Percentiles rank a stretch among this genome's conserved stretches.
phyloP scores from a whole-genome alignment of 2,113 vertebrate species.

The Emydocephalus ijimae region DNA sequence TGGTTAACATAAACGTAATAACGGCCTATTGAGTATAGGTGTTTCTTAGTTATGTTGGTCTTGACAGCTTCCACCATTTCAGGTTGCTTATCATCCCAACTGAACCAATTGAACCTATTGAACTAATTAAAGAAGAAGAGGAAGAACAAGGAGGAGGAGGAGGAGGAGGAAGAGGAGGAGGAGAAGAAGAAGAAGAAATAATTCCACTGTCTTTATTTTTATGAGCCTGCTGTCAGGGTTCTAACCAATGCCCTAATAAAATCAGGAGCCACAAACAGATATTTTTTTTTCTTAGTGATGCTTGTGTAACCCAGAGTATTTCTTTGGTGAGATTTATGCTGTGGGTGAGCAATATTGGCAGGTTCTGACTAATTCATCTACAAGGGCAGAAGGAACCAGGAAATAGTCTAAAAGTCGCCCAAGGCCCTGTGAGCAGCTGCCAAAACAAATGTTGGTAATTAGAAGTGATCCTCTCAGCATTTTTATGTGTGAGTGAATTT shows the following conservation, averaged over 20 bases:
- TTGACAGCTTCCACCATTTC: neutral
- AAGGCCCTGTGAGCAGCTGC: neutral
- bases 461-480: neutral
- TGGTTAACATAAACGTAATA: neutral
- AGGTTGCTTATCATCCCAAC: neutral
- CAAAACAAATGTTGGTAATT: neutral
- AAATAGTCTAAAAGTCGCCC: neutral
- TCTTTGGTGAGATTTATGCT: neutral
- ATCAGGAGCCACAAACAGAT: neutral
- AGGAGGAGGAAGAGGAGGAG: neutral
- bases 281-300: neutral
- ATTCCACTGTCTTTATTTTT: neutral
- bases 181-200: rapidly evolving
- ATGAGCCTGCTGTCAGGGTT: neutral
- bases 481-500: neutral
- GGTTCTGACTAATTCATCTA: neutral
- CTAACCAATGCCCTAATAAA: too few species aligned
- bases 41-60: neutral
- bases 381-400: neutral
- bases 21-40: neutral
- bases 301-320: neutral
- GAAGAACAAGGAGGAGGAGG: neutral
- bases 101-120: neutral
- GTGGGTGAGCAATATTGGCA: neutral
- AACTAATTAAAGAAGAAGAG: neutral